Base-by-base conservation (phyloP, 2,113 vertebrate genomes). In the Datnioides undecimradiatus region DNA sequence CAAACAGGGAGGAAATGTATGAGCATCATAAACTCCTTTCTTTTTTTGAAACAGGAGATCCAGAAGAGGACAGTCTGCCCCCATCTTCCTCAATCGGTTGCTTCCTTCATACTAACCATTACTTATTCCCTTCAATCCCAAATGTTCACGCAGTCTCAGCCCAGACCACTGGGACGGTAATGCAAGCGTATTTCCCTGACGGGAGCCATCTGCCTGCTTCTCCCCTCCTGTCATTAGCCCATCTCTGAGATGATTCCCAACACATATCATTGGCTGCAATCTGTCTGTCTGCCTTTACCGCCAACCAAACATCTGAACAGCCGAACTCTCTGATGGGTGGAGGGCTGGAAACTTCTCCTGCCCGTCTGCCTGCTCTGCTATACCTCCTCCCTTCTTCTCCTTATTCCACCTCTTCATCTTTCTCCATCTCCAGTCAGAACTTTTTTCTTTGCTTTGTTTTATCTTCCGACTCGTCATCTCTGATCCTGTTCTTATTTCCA, bases 191-290 rank as follows among this genome's bases (percentile, higher is more conserved):
- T 93, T 87, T 93, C 90, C 89, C 92, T 93, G 92, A 87, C 87
- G 84, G 83, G 80, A 84, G 82, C 94, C 94, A 95, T 95, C 94
- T 95, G 94, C 87, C 89, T 79, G 60, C 60, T 88, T 89, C 81
- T 81, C 85, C 76, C 89, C 91, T 90, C 87, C 84, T 88, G 88
- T 89, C 89, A 92, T 92, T 93, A 92, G 91, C 90, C 62, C 89
- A 83, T 92, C 91, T 90, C 83, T 76, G 87, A 88, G 80, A 91
- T 90, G 89, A 91, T 92, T 93, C 90, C 93, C 90, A 93, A 92
- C 92, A 93, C 94, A 94, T 92, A 92, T 94, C 91, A 90, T 84
- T 88, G 91, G 84, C 90, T 84, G 86, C 94, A 95, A 95, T 93
- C 93, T 95, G 94, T 91, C 91, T 88, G 83, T 93, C 91, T 90